Conservation (phyloP, 2,888 invertebrate genomes). For the Lampropteryx suffumata region DNA sequence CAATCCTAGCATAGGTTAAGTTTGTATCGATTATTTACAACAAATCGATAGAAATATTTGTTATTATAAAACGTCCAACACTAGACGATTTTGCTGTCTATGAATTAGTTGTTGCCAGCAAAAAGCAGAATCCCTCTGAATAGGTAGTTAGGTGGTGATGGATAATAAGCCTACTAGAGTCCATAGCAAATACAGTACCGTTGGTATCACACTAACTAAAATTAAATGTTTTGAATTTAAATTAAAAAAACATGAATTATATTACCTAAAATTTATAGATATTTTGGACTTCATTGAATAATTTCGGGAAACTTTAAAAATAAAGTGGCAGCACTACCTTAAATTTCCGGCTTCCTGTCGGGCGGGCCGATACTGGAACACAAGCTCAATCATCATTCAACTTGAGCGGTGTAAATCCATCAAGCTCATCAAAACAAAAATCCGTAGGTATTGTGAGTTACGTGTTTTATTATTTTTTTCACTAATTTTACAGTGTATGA, state of each 20-base stretch:
- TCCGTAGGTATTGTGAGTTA: constrained; percentile 36
- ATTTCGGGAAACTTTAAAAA: constrained; percentile 17
- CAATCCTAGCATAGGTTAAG: too few species aligned
- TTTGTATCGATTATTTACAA: too few species aligned
- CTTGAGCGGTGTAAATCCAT: constrained; percentile 49
- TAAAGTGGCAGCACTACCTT: constrained; percentile 42
- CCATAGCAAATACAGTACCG: too few species aligned
- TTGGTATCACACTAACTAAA: too few species aligned
- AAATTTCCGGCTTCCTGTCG: constrained; percentile 50
- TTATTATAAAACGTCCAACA: neutral
- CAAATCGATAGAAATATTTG: too few species aligned
- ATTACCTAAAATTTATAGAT: too few species aligned
- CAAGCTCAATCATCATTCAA: constrained; percentile 62
- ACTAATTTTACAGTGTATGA: constrained; percentile 50
- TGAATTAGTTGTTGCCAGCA: constrained; percentile 34
- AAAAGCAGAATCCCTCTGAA: neutral
- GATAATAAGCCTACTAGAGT: too few species aligned
- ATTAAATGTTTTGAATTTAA: too few species aligned
- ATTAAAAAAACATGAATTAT: too few species aligned
- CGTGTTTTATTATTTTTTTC: constrained; percentile 55
- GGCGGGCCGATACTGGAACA: constrained; percentile 46
- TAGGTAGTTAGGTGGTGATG: too few species aligned
- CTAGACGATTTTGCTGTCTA: constrained; percentile 24
- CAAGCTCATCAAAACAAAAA: constrained; percentile 55
- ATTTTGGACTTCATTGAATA: too few species aligned